Evolutionary conservation across 2,888 invertebrate species (phyloP).

Genomic region (Ptychoptera albimana): DNA sequence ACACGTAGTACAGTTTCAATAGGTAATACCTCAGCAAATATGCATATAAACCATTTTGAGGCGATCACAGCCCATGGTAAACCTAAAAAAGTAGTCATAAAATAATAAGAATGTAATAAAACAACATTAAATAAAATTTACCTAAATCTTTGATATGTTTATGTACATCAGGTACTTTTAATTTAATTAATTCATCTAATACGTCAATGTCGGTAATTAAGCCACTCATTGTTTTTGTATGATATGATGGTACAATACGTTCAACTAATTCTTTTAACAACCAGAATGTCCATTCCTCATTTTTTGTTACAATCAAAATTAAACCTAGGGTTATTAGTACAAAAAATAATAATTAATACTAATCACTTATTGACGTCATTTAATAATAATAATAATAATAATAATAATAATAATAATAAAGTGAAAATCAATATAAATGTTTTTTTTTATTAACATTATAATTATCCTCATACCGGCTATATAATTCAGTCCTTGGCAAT

Average conservation of each 20-base stretch:
- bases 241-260: constrained; percentile 75
- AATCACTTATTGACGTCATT: background rate
- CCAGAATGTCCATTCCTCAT: constrained; percentile 88
- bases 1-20: constrained; percentile 86
- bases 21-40: constrained; percentile 85
- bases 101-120: background rate
- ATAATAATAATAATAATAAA: no score
- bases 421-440: no score
- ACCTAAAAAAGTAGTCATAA: constrained; percentile 27
- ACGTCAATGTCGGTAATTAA: constrained; percentile 80
- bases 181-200: constrained; percentile 68
- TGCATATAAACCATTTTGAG: constrained; percentile 92
- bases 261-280: constrained; percentile 77
- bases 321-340: constrained; percentile 36
- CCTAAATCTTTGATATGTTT: constrained; percentile 63
- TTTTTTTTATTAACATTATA: background rate
- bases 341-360: background rate
- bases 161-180: constrained; percentile 66
- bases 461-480: constrained; percentile 46
- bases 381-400: background rate
- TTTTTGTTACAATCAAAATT: constrained; percentile 68
- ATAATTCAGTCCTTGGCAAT: constrained; percentile 92
- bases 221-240: constrained; percentile 78
- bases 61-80: constrained; percentile 82
- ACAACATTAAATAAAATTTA: constrained; percentile 18